phyloP scores from a whole-genome alignment of 2,888 invertebrate genomes.

The Steromphala cineraria region DNA sequence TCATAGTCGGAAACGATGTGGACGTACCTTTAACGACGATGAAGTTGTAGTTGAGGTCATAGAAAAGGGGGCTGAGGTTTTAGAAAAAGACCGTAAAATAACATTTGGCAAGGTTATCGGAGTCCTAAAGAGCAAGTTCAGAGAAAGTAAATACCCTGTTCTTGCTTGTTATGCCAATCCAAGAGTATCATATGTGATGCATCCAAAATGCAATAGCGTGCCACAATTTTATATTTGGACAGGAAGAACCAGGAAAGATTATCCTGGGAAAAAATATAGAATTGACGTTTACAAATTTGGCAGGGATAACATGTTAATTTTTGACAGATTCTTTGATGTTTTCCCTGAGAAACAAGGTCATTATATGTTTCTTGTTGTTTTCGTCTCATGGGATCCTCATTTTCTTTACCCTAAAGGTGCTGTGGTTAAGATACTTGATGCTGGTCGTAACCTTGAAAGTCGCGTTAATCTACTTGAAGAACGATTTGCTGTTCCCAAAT shows the following conservation, averaged over 20 bases:
- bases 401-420: conserved; percentile 50
- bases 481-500: conserved; percentile 26
- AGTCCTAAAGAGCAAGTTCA: not conserved
- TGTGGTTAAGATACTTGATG: conserved; percentile 41
- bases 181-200: not conserved
- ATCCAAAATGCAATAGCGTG: not conserved
- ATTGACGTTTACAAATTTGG: not conserved
- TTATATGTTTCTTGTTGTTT: conserved; percentile 50
- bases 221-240: not conserved
- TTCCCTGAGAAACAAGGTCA: conserved; percentile 39
- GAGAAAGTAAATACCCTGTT: not conserved
- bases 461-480: conserved; percentile 21
- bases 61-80: not conserved
- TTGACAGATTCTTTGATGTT: conserved; percentile 21
- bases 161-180: not conserved
- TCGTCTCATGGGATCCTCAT: conserved; percentile 42
- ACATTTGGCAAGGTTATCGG: not conserved
- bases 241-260: not conserved
- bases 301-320: conserved; percentile 23
- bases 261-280: not conserved
- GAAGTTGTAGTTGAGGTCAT: conserved; percentile 37
- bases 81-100: not conserved
- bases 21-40: conserved; percentile 36
- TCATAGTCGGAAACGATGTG: conserved; percentile 35
- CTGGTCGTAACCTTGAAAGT: conserved; percentile 24